A percentile compares a stretch with the other conserved stretches of the same genome.
Conservation (phyloP, 1,140 invertebrate species). For the Pollicipes pollicipes region DNA sequence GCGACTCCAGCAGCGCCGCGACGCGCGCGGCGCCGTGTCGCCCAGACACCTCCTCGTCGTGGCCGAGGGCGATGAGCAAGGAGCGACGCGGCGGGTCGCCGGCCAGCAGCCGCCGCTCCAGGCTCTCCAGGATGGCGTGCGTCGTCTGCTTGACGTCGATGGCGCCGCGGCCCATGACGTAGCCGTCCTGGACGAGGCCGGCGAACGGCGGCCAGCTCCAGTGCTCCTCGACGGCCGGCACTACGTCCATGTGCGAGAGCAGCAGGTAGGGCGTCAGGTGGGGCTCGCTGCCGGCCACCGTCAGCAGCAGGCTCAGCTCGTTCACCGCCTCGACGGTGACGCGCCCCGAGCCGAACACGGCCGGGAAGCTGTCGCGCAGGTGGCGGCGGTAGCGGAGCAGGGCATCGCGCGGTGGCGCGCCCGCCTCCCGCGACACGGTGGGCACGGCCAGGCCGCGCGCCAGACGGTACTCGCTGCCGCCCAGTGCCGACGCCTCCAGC, state of each 20-base stretch:
- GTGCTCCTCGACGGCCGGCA: slow-evolving; percentile 31
- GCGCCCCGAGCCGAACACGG: slow-evolving; percentile 27
- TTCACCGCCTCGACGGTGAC: slow-evolving; percentile 29
- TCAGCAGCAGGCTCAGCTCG: slow-evolving; percentile 34
- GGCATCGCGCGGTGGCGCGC: background rate
- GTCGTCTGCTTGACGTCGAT: slow-evolving; percentile 35
- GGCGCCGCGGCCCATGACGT: slow-evolving; percentile 37
- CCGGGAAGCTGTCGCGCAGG: slow-evolving; percentile 24
- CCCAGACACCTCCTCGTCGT: slow-evolving; percentile 41
- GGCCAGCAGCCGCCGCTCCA: slow-evolving; percentile 30
- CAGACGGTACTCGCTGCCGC: background rate
- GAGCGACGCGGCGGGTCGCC: slow-evolving; percentile 29
- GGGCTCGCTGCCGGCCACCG: slow-evolving; percentile 23
- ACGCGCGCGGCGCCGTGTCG: slow-evolving; percentile 29
- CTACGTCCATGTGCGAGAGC: slow-evolving; percentile 38
- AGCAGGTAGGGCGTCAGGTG: slow-evolving; percentile 33
- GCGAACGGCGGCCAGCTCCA: slow-evolving; percentile 36
- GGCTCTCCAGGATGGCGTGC: slow-evolving; percentile 36
- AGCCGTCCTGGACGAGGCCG: slow-evolving; percentile 26
- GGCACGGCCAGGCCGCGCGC: background rate
- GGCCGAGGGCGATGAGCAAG: slow-evolving; percentile 39
- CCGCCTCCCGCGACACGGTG: background rate
- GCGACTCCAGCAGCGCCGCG: slow-evolving; percentile 23
- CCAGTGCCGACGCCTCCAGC: background rate
- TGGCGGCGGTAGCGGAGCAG: slow-evolving; percentile 10